Evolutionary conservation across 2,113 vertebrate species (phyloP), one percentile per base, ranked within the genome.

Genomic region (Brachirus orientalis): DNA sequence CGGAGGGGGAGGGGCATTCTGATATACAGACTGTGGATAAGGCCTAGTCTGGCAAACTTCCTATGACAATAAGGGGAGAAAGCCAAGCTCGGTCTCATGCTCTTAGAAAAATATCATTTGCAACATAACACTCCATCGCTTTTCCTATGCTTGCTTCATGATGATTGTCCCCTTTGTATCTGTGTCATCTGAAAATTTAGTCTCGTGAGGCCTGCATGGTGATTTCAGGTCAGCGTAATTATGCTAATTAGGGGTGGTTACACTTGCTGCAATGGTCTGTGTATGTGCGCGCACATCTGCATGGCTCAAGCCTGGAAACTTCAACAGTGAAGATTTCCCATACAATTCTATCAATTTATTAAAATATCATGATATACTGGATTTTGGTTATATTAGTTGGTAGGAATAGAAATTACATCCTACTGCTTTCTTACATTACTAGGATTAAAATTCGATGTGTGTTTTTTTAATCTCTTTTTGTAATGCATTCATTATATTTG

Each of bases 41-140:
- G 18, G 58, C 19, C 51, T 40, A 38, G 78, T 79, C 83, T 91
- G 81, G 77, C 17, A 69, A 74, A 88, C 77, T 57, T 91, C 86
- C 79, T 44, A 56, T 60, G 80, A 71, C 54, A 64, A 51, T 28
- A 28, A 28, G 33, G 43, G 28, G 54, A 72, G 65, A 68, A 63
- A 68, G 36, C 53, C 46, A 53, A 62, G 10, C 16, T 71, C 0
- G 0, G n/a, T 69, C 22, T 55, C 54, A 46, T 44, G 46, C 46
- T 61, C 19, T 53, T 59, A 47, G 8, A 63, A 52, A 3, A 3
- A 40, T 43, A 43, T 12, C 2, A 43, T 43, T 4, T 4, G 11
- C 41, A 17, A 20, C 6, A 28, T n/a, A 50, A n/a, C 1, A 4
- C n/a, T 43, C 12, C 12, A 14, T 3, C 12, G 43, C 38, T 54